These are phyloP conservation scores for Typhlichthys subterraneus DNA, from an alignment of 2,797 vertebrate genomes.

Conservation along the genomic window DNA sequence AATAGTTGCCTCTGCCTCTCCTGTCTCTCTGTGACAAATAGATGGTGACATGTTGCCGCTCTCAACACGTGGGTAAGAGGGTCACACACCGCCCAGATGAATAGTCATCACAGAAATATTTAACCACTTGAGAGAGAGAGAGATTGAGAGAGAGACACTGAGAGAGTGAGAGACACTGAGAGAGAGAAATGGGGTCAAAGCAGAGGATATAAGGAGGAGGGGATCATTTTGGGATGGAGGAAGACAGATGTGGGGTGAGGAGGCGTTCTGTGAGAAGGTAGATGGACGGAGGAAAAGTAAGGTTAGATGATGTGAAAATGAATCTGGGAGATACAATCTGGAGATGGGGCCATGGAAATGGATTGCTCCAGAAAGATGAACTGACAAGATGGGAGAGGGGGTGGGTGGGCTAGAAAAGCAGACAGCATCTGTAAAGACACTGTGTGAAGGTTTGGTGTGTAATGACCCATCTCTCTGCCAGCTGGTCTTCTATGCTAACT, in stretches of 20 bases:
- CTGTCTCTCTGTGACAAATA: slow-evolving; percentile 44
- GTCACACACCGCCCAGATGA: slow-evolving; percentile 27
- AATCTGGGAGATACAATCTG: not conserved
- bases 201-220: too few species aligned
- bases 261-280: slow-evolving; percentile 33
- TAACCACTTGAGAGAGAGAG: not conserved
- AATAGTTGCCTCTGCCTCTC: slow-evolving; percentile 26
- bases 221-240: too few species aligned
- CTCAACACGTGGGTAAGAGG: too few species aligned
- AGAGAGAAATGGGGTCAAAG: too few species aligned
- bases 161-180: not conserved
- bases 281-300: slow-evolving; percentile 2
- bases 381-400: slow-evolving; percentile 13
- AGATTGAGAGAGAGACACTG: not conserved
- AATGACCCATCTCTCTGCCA: slow-evolving; percentile 41
- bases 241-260: too few species aligned
- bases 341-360: not conserved
- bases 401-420: slow-evolving; percentile 17
- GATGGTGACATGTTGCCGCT: slow-evolving; percentile 39
- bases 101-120: slow-evolving; percentile 51
- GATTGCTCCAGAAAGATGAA: slow-evolving; percentile 19
- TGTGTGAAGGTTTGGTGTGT: slow-evolving; percentile 34
- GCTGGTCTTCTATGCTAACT: too few species aligned
- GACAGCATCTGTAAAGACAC: not conserved
- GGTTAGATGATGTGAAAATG: slow-evolving; percentile 2